These are phyloP conservation scores for Potorous gilbertii DNA, from an alignment of 2,797 vertebrate species.

Conservation along the genomic window DNA sequence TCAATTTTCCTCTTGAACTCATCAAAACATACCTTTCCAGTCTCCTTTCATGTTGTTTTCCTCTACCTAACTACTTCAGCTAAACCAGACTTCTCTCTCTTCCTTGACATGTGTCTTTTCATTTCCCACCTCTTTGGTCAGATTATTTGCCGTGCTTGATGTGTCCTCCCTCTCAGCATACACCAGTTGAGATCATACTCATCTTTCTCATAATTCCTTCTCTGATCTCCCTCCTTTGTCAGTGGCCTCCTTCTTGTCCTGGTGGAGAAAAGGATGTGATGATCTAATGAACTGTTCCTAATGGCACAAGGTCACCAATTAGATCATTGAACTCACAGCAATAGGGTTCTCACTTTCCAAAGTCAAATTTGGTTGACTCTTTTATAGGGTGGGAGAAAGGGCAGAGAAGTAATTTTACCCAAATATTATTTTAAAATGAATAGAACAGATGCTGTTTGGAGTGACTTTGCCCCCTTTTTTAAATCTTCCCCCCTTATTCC, in stretches of 20 bases:
- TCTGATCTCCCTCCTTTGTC: neutral
- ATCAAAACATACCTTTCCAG: neutral
- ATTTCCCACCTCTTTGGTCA: neutral
- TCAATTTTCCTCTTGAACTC: conserved; percentile 21
- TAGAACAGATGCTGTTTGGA: conserved; percentile 24
- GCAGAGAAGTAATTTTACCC: conserved; percentile 37
- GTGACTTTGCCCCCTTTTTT: neutral
- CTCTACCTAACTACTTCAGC: neutral
- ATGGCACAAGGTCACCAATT: neutral
- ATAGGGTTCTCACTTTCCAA: conserved; percentile 25
- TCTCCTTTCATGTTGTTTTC: neutral
- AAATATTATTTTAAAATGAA: conserved; percentile 40
- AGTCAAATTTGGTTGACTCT: conserved; percentile 40
- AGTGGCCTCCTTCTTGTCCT: neutral
- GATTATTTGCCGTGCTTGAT: neutral
- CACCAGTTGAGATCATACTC: neutral
- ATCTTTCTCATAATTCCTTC: neutral
- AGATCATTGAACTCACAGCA: conserved; percentile 15
- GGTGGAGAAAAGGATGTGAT: neutral
- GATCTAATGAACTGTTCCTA: conserved; percentile 32
- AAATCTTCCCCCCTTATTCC: neutral
- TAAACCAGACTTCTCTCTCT: neutral
- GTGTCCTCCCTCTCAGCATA: neutral
- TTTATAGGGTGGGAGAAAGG: conserved; percentile 40
- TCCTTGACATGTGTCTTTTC: neutral